Evolutionary conservation across 2,113 vertebrate genomes (phyloP), one percentile per base, ranked within the genome.

Genomic region (pig (Sus scrofa)): DNA sequence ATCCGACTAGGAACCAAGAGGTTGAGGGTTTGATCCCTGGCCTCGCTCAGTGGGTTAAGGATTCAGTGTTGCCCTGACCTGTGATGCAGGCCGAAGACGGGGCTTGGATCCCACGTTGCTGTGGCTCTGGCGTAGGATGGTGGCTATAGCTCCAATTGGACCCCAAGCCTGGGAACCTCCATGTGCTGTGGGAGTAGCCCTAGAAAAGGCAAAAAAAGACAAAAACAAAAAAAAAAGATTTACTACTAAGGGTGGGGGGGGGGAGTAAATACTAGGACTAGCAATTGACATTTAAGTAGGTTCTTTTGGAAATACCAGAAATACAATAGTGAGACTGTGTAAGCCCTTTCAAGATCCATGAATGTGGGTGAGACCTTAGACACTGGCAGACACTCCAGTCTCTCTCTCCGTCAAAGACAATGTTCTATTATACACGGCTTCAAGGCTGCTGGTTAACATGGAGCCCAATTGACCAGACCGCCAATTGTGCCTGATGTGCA

Each of bases 221-320:
- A n/a, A n/a, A n/a, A n/a, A n/a, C n/a, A n/a, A 96, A n/a, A n/a
- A n/a, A n/a, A n/a, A n/a, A n/a, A 96, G 84, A 93, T 96, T 96
- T 95, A 39, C 93, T 98, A 98, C 98, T 98, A 96, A 97, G 95
- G 84, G 95, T 94, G 79, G 91, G 91, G 89, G 85, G 74, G 85
- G 74, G 63, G 85, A 97, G 90, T 10, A 96, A 91, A 73, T 30
- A 78, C 84, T 82, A 68, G 81, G 96, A 3, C 67, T 95, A 97
- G 96, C 79, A 98, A 97, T 67, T 86, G 91, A 90, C 83, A 95
- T 92, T 96, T 94, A 87, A 91, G 96, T 63, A 68, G 96, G 91
- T 95, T 98, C 94, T 97, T 78, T 89, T 93, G 4, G 60, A 94
- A 95, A 93, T 96, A 88, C 71, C 87, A 96, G 90, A 97, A 98